Base-by-base conservation (phyloP, 2,797 vertebrate species). In the Champsocephalus gunnari region DNA sequence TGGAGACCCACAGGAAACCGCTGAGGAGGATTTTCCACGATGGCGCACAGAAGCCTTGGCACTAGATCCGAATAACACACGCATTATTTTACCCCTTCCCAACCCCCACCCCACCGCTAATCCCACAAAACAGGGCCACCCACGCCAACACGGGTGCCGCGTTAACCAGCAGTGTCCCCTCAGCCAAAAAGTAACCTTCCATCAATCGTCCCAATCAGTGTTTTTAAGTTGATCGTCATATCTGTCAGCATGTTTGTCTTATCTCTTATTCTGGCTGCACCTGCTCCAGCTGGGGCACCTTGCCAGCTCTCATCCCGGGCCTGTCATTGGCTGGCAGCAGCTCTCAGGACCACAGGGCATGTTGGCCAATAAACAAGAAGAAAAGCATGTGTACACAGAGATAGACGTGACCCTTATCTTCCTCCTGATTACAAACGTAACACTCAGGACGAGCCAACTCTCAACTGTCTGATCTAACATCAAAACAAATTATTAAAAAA, bases 1-100 rank as follows among this genome's bases (percentile, higher is more conserved):
- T 93, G 92, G 91, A 87, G 91, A 93, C 84, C 85, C 89, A 92
- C 92, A 94, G 93, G 93, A 94, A 94, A 92, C 87, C 43, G 81
- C 90, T 85, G 91, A 90, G 87, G 86, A 93, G 92, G 87, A 91
- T 91, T 92, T 93, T 94, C 90, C 93, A 93, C 86, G 82, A 92
- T 91, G 92, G 89, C 73, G 84, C 87, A 88, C 91, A 87, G 87
- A 88, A 93, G 86, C 87, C 74, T 81, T 91, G 90, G 88, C 88
- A 88, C 81, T 61, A 69, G 66, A 69, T 71, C 38, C 12, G 24
- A 72, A 68, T 49, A 24, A 14, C 65, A 62, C 68, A 70, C 28
- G 3, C 34, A 53, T 80, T 28, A 47, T 79, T 77, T 73, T 57
- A 74, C 68, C 63, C 58, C 47, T 49, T 45, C 41, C 38, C 51